Conservation (phyloP, 2,888 invertebrate species). For the Heliconius charithonia region DNA sequence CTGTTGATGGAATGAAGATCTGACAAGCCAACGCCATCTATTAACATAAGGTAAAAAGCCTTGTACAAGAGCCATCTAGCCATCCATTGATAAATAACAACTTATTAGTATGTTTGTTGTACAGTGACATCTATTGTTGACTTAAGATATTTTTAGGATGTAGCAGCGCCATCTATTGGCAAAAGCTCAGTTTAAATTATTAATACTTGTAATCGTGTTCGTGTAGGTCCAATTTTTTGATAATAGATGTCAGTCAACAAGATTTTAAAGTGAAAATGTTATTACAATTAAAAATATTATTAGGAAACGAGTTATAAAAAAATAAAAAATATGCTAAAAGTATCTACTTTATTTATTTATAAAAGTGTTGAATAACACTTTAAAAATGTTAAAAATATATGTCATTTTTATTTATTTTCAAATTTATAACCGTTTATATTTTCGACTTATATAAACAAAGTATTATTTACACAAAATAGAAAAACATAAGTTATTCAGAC, state of each 20-base stretch:
- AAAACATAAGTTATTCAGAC: too few relatives aligned
- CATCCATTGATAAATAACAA: background rate
- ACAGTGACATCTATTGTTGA: background rate
- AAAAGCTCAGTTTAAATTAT: background rate
- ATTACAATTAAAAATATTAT: too few relatives aligned
- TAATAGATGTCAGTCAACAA: conserved; percentile 3
- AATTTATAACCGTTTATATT: too few relatives aligned
- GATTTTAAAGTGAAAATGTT: too few relatives aligned
- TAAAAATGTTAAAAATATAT: too few relatives aligned
- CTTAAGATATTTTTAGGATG: background rate
- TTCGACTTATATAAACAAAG: too few relatives aligned
- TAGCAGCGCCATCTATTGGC: background rate
- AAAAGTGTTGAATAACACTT: too few relatives aligned
- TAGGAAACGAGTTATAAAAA: too few relatives aligned
- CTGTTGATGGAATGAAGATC: conserved; percentile 51
- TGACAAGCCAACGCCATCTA: conserved; percentile 40
- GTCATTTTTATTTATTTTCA: too few relatives aligned
- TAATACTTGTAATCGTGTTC: background rate
- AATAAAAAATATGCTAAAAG: too few relatives aligned
- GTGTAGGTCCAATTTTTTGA: background rate
- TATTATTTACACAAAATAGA: too few relatives aligned
- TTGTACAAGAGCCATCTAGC: background rate
- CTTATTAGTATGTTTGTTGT: background rate
- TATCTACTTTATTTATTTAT: too few relatives aligned
- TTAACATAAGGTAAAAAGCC: background rate